Conservation (phyloP, 92 coral and sea anemone genomes). For the Phenganax stokvisi region DNA sequence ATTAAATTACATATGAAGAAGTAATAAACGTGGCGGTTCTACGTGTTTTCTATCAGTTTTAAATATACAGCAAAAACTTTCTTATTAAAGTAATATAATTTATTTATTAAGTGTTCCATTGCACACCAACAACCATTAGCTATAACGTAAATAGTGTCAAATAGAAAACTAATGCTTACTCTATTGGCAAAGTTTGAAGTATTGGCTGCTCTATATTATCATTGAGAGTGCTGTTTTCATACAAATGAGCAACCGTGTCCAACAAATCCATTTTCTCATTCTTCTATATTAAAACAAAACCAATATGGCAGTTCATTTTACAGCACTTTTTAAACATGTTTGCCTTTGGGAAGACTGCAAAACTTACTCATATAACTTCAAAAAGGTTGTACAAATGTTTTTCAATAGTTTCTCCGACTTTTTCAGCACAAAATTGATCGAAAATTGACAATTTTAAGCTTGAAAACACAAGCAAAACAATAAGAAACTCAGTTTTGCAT, state of each 20-base stretch:
- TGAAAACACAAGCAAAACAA: neutral
- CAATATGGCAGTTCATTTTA: conserved; percentile 1
- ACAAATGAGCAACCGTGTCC: conserved; percentile 27
- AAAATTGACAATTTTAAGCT: neutral
- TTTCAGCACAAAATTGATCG: neutral
- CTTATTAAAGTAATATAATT: neutral
- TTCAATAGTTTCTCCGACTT: neutral
- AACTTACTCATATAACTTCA: neutral
- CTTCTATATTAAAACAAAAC: neutral
- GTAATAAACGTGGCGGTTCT: no score
- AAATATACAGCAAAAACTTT: no score
- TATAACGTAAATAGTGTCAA: neutral
- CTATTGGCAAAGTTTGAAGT: conserved; percentile 22
- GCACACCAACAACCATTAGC: neutral
- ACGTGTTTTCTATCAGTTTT: no score
- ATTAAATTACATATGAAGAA: no score
- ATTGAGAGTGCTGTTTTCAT: neutral
- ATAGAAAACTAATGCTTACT: conserved; percentile 6
- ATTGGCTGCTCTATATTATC: conserved; percentile 11
- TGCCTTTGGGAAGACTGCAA: neutral
- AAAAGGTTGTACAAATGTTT: neutral
- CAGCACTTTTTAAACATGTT: neutral
- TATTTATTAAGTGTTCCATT: neutral
- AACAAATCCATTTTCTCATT: conserved; percentile 14
- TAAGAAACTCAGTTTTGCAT: neutral